Evolutionary conservation across 2,888 invertebrate species (phyloP), one percentile per base, ranked within the genome.

Genomic region (Drosophila limbata): DNA sequence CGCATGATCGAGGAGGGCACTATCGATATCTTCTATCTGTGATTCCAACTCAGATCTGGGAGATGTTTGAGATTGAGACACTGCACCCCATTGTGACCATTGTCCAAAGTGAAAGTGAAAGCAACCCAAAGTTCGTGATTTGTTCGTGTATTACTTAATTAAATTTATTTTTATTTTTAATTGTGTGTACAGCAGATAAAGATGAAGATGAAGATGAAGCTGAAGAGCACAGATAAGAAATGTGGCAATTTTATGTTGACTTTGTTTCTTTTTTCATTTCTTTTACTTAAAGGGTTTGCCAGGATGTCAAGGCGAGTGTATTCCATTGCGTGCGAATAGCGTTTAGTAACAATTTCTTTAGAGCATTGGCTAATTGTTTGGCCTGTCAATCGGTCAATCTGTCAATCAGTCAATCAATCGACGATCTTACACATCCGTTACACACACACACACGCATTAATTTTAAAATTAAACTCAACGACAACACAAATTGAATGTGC

Each of bases 291-390:
- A 93, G 92, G 93, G 91, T 86, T 89, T 87, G 91, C 91, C 90
- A 88, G 91, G 92, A 93, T 94, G 94, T 91, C 93, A 93, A 90
- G 94, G 94, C 92, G 94, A 94, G 93, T 94, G 94, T 93, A 94
- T 94, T 92, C 94, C 94, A 91, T 93, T 94, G 90, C 94, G 94
- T 91, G 93, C 93, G 92, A 94, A 94, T 93, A 94, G 93, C 92
- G 93, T 93, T 91, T 94, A 93, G 92, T 91, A 67, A 67, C 60
- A 55, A 69, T 77, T 68, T 60, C 56, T 61, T 69, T 73, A 67
- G 51, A 64, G 64, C 69, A 56, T 63, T 76, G 65, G 67, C 74
- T 55, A 37, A 72, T 61, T 59, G 69, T 67, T 60, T 72, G 67
- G 11, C 47, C 21, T 21, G 55, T 33, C 42, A 55, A 73, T 53